Evolutionary conservation across 2,888 invertebrate species (phyloP), one percentile per base, ranked within the genome.

Genomic region (Acanthosepion lycidas): DNA sequence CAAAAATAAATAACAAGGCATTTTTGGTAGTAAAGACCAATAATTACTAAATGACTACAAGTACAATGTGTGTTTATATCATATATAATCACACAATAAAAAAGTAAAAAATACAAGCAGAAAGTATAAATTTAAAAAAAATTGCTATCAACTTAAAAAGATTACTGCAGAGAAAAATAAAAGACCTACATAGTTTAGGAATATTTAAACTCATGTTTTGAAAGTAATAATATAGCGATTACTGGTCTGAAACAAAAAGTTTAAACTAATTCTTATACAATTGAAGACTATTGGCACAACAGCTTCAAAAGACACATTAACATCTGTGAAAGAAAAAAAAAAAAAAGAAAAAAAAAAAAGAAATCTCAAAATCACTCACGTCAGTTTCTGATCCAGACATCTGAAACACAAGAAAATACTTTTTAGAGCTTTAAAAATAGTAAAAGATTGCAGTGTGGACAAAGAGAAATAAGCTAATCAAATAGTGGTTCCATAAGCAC

Each of bases 371-470:
- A 78, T 78, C 78, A 78, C 78, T 78, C n/a, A 78, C 78, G 78
- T 78, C 78, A 78, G 78, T 78, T 78, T 78, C 78, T 78, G 78
- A 78, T 78, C 78, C 78, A 78, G 78, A 78, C 78, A 78, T 78
- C 78, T 78, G 78, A 78, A 78, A 78, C n/a, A 78, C n/a, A 78
- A 78, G 12, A 78, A 78, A n/a, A n/a, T n/a, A 78, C n/a, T n/a
- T 59, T 23, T 59, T 59, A 59, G 59, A 59, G 23, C 59, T 78
- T 78, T 78, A n/a, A 78, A 78, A 78, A n/a, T 33, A 78, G n/a
- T 33, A 33, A 78, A 78, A 78, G 9, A 78, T 78, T 78, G 12
- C n/a, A 78, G 33, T 78, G 78, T n/a, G 78, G 6, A 78, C 12
- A n/a, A n/a, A n/a, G n/a, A 78, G n/a, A n/a, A 78, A 78, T n/a